A percentile compares a stretch with the other conserved stretches of the same genome.
phyloP scores from a whole-genome alignment of 2,797 vertebrate genomes.

The Chloroceryle amazona region DNA sequence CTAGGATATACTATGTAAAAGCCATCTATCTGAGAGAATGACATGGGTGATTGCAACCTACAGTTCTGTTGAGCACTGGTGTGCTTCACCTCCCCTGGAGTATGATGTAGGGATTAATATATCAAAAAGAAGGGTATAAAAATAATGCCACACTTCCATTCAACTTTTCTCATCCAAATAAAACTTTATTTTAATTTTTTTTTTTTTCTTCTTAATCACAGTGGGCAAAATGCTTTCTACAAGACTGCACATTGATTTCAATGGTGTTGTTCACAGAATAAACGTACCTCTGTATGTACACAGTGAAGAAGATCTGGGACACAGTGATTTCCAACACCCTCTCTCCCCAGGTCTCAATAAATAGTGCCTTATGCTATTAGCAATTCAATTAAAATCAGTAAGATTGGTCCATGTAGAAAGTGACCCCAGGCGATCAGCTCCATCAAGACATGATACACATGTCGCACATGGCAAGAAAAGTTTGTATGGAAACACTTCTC shows the following conservation, averaged over 20 bases:
- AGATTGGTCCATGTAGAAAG: not conserved
- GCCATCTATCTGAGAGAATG: constrained; percentile 20
- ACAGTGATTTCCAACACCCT: not conserved
- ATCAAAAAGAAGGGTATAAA: constrained; percentile 15
- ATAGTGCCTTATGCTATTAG: not conserved
- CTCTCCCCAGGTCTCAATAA: not conserved
- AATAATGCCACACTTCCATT: not conserved
- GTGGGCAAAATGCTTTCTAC: not conserved
- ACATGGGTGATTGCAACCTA: not conserved
- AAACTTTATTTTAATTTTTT: not conserved
- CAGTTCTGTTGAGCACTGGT: not conserved
- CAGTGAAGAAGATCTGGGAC: not conserved
- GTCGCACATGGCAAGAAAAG: not conserved
- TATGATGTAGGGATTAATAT: not conserved
- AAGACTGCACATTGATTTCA: not conserved
- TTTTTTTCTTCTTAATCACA: not conserved
- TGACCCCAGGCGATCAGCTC: not conserved
- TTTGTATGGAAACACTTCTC: not conserved
- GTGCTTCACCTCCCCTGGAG: not conserved
- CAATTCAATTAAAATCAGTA: not conserved
- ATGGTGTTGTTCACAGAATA: not conserved
- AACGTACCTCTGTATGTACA: not conserved
- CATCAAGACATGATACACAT: accelerated
- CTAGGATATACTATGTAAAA: constrained; percentile 3
- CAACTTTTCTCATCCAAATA: not conserved